Base-by-base conservation (phyloP, 1,140 invertebrate genomes). In the Rhyacophila brunnea region DNA sequence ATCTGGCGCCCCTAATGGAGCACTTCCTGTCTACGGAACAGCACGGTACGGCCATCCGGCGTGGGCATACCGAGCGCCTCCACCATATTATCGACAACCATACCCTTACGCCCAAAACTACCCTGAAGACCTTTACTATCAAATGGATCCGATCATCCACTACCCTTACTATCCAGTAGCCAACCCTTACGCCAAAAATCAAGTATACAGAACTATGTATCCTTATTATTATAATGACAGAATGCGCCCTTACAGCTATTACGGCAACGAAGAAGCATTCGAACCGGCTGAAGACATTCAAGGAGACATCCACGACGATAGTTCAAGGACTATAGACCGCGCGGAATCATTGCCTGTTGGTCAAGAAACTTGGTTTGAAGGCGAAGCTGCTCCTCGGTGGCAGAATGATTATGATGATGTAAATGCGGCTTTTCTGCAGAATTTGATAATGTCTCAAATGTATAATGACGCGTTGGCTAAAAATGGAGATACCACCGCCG, bases 311-410 rank as follows among this genome's bases (percentile, higher is more conserved):
- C 77, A 79, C 49, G 79, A 83, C 62, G 60, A 72, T 15, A 74
- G 71, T 50, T 64, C 74, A 71, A 17, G 48, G 17, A 42, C 34
- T 23, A 45, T 15, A 38, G 63, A 62, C 71, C 60, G 79, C 9
- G 71, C 74, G 48, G 73, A 81, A 10, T 70, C 78, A 1, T 70
- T 83, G n/a, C 82, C 82, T 0, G 82, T 84, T 13, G 83, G 82
- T 17, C 82, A 84, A 62, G 83, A 85, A 64, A 82, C 81, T 2
- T 82, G 81, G 74, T 85, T 80, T 60, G 81, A 84, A 64, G 80
- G 75, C 42, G 80, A 82, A 14, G 67, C 28, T 62, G 68, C 44
- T 68, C 75, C 42, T 5, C 69, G 66, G 42, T 79, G 77, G 77
- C 67, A 66, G 28, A 64, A 69, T 19, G 75, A 78, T 43, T 69